Evolutionary conservation across 2,113 vertebrate genomes (phyloP), one percentile per base, ranked within the genome.

Genomic region (Progne subis): DNA sequence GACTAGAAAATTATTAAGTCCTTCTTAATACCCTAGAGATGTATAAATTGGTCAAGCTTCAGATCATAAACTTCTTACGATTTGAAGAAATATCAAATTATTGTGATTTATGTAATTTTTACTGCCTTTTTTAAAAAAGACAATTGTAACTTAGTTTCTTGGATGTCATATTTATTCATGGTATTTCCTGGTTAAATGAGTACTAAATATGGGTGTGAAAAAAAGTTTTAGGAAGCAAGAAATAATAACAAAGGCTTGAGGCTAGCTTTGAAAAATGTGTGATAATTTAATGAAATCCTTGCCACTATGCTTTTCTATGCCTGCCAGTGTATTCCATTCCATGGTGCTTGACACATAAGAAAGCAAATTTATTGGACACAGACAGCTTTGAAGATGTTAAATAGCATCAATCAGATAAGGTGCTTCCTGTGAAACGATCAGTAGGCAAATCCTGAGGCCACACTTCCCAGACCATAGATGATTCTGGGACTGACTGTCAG

Each of bases 21-120:
- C 12, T 70, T 74, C 50, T 88, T 80, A 86, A 86, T 68, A 86
- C 14, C 3, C n/a, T 75, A 25, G 25, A 44, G 13, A 50, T 47
- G 52, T 29, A 43, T 37, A 61, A 63, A 50, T 71, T 67, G 18
- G 59, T 50, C 49, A 59, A 47, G 4, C 25, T 92, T 67, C 50
- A 64, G 44, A 85, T 57, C 14, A 67, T 19, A 80, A 63, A 49
- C 32, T 53, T 32, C 1, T 55, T 57, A 34, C 46, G 76, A 57
- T 90, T 88, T 94, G 82, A 96, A 81, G 68, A 95, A 82, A 83
- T 75, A 74, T 23, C 14, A 96, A 70, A 86, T 71, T 3, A 56
- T 56, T 4, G 3, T 83, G 60, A 92, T 75, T 86, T 76, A 63
- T 86, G 18, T 61, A 91, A 41, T 31, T 72, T 41, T 56, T 28